Base-by-base conservation (phyloP, 64 coral and sea anemone species). In the Pocillopora damicornis region DNA sequence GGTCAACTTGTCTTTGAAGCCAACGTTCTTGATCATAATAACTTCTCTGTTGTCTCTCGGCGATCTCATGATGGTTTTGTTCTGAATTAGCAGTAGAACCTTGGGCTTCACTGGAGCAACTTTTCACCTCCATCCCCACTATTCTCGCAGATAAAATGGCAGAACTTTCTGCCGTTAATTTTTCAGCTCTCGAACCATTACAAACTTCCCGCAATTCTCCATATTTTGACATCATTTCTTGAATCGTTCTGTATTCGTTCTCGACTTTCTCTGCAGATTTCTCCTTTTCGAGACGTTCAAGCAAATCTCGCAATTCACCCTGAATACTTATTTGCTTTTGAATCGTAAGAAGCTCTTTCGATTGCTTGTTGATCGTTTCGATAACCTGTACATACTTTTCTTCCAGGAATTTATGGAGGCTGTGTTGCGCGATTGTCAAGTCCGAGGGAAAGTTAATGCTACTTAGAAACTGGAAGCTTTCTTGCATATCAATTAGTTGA, bases 321-420 rank as follows among this genome's bases (percentile, higher is more conserved):
- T 83, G 61, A 51, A 69, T 69, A 8, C 45, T 38, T 18, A 83
- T 68, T n/a, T 83, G 80, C 37, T 83, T 83, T 51, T 83, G 35
- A 83, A 83, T 66, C 11, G 1, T 18, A 4, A n/a, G 8, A 12
- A 83, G 80, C 68, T 83, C 63, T 35, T 83, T 25, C 6, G 35
- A 20, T 37, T 83, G 80, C 51, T 83, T 83, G 62, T 83, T 38
- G 15, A 83, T 56, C 9, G 61, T 18, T 22, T 45, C 56, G 20
- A 83, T 13, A 68, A 83, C 61, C 22, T 69, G 22, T 18, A 22
- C 17, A 61, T 83, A 69, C 16, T 38, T 68, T 83, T 35, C 34
- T 5, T 17, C 9, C 61, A 83, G 60, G 38, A 83, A 51, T 11
- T 10, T 6, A 16, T 83, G 80, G 68, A 69, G 60, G 15, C 1